Conservation (phyloP, 2,797 vertebrate species). For the Pantherophis vulpinus region DNA sequence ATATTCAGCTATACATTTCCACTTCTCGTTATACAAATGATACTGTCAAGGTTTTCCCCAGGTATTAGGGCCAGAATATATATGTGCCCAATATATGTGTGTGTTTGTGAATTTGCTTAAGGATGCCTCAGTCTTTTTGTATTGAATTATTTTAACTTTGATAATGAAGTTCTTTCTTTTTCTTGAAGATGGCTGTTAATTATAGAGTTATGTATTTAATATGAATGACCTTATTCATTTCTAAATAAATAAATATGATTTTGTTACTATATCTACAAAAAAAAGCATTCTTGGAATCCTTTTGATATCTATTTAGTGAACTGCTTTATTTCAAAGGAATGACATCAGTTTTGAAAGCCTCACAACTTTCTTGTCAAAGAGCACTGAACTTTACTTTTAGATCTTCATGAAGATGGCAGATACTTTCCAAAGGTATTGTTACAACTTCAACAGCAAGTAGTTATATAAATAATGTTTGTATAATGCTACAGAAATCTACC, state of each 20-base stretch:
- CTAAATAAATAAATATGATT: not conserved
- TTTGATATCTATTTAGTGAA: not conserved
- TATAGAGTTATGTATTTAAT: too few relatives aligned
- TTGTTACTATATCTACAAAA: not conserved
- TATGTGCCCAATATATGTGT: not conserved
- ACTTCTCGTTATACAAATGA: not conserved
- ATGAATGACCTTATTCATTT: too few relatives aligned
- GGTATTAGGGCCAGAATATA: not conserved
- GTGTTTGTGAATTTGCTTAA: not conserved
- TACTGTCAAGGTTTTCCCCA: not conserved
- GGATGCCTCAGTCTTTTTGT: not conserved
- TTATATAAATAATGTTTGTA: not conserved
- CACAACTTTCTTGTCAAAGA: not conserved
- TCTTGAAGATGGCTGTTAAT: not conserved
- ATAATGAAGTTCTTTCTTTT: not conserved
- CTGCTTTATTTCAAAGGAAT: not conserved
- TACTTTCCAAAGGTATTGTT: not conserved
- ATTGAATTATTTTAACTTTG: not conserved
- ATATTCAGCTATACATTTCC: not conserved
- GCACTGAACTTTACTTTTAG: not conserved
- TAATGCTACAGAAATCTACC: not conserved
- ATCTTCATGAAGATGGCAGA: not conserved
- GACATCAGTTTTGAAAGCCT: not conserved
- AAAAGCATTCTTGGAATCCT: not conserved
- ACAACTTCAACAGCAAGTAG: not conserved